Percentiles rank a stretch among this genome's conserved stretches.
Conservation (phyloP, 2,888 invertebrate species). For the Acanthacorydalis orientalis region DNA sequence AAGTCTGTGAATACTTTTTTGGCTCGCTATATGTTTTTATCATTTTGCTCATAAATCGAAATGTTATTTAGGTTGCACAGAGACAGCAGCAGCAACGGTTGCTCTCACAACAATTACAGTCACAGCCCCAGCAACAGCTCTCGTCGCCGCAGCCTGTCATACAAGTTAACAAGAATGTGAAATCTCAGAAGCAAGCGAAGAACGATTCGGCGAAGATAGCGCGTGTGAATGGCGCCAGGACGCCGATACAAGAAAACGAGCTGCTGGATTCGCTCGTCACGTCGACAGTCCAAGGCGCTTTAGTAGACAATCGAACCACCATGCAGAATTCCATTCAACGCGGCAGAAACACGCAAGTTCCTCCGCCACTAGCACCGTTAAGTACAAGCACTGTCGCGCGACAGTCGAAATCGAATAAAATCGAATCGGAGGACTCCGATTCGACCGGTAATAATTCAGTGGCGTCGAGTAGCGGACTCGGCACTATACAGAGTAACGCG, state of each 20-base stretch:
- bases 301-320: neutral
- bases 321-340: neutral
- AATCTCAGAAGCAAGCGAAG: slow-evolving; percentile 17
- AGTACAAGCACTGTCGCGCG: slow-evolving; percentile 17
- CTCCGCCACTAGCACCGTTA: slow-evolving; percentile 30
- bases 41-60: too few relatives aligned
- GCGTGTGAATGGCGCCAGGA: slow-evolving; percentile 24
- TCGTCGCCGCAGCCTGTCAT: slow-evolving; percentile 17
- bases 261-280: slow-evolving; percentile 24
- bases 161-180: slow-evolving; percentile 19
- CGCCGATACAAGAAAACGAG: slow-evolving; percentile 18
- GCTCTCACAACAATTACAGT: slow-evolving; percentile 31
- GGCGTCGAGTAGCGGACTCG: slow-evolving; percentile 36
- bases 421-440: slow-evolving; percentile 28
- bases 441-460: slow-evolving; percentile 35
- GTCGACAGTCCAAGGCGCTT: slow-evolving; percentile 18
- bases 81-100: slow-evolving; percentile 46
- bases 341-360: slow-evolving; percentile 21
- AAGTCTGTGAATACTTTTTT: too few relatives aligned
- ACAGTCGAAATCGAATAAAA: slow-evolving; percentile 13
- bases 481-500: slow-evolving; percentile 21
- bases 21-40: too few relatives aligned
- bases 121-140: slow-evolving; percentile 19
- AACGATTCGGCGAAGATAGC: slow-evolving; percentile 15
- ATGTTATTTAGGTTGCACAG: slow-evolving; percentile 38